Evolutionary conservation across 2,113 vertebrate species (phyloP).

Genomic region (Peromyscus polionotus): DNA sequence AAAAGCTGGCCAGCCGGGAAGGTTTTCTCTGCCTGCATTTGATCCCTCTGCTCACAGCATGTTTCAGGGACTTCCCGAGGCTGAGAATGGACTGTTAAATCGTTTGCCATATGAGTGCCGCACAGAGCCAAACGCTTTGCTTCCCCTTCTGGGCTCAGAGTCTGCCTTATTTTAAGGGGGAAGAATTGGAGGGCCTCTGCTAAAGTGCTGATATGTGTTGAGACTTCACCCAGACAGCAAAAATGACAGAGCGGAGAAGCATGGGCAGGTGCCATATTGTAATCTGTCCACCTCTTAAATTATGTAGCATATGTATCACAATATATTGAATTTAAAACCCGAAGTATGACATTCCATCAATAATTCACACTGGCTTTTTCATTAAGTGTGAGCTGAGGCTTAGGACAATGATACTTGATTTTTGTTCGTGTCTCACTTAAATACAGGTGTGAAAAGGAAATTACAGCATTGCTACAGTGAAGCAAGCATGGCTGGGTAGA

Average conservation of each 20-base stretch:
- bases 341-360: constrained; percentile 89
- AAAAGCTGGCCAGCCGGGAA: constrained; percentile 4
- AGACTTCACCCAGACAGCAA: constrained; percentile 61
- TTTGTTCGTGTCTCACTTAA: constrained; percentile 76
- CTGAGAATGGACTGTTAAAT: constrained; percentile 78
- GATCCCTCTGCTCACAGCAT: constrained; percentile 72
- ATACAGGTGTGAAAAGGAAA: constrained; percentile 64
- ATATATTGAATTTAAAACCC: constrained; percentile 87
- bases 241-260: constrained; percentile 67
- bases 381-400: constrained; percentile 83
- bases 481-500: background rate
- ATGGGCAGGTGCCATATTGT: constrained; percentile 75
- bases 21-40: constrained; percentile 72
- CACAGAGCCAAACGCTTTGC: constrained; percentile 52
- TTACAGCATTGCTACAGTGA: background rate
- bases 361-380: constrained; percentile 89
- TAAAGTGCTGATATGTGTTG: constrained; percentile 61
- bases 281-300: constrained; percentile 85
- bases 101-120: constrained; percentile 76
- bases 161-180: constrained; percentile 58
- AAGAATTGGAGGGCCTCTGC: constrained; percentile 56
- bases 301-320: constrained; percentile 84
- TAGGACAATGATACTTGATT: constrained; percentile 86
- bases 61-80: constrained; percentile 70
- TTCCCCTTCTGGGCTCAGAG: constrained; percentile 46